A percentile compares a stretch with the other conserved stretches of the same genome.
Evolutionary conservation across 2,113 vertebrate genomes (phyloP).

Genomic region (Collichthys lucidus): DNA sequence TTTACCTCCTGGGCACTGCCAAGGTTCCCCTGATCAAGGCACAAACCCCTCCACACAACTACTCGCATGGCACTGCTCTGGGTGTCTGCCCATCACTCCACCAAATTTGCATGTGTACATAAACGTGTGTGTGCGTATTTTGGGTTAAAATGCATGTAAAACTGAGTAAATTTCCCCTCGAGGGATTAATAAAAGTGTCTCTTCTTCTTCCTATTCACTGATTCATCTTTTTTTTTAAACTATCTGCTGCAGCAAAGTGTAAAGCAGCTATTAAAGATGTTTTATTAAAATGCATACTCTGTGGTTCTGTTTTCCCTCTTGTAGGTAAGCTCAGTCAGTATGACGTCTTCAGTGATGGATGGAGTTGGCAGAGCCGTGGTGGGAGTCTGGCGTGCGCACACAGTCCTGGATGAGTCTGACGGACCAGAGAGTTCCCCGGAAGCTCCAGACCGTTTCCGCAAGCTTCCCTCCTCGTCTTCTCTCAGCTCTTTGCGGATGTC

Average conservation of each 20-base stretch:
- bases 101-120: too few species aligned
- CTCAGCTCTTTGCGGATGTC: slow-evolving; percentile 88
- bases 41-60: too few species aligned
- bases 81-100: too few species aligned
- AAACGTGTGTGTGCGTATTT: too few species aligned
- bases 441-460: slow-evolving; percentile 77
- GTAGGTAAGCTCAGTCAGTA: slow-evolving; percentile 22
- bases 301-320: not conserved
- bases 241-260: not conserved
- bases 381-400: slow-evolving; percentile 85
- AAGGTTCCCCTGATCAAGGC: too few species aligned
- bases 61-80: too few species aligned
- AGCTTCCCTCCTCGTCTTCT: slow-evolving; percentile 79
- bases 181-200: too few species aligned
- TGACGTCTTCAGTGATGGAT: slow-evolving; percentile 80
- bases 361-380: slow-evolving; percentile 77
- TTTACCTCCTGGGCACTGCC: too few species aligned
- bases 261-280: not conserved
- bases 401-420: slow-evolving; percentile 83
- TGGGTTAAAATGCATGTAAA: too few species aligned
- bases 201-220: too few species aligned
- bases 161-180: too few species aligned
- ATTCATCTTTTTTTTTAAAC: too few species aligned
- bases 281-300: not conserved
- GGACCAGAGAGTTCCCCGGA: slow-evolving; percentile 83